These are phyloP conservation scores for Parnassius orleans DNA, from an alignment of 2,888 invertebrate genomes.

Conservation along the genomic window DNA sequence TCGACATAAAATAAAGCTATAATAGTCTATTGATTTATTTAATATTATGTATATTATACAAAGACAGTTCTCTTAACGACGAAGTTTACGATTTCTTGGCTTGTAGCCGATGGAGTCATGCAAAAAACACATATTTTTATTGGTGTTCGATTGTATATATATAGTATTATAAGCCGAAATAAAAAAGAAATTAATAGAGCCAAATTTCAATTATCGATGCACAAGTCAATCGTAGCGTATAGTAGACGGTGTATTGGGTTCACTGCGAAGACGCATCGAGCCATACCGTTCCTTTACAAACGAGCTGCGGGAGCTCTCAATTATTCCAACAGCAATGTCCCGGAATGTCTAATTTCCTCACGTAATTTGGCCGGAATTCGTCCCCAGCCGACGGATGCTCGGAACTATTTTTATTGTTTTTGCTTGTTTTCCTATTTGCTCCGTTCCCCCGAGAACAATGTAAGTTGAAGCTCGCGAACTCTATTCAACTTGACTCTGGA, in stretches of 20 bases:
- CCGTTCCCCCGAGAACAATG: conserved; percentile 68
- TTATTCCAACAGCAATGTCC: conserved; percentile 71
- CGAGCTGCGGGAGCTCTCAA: conserved; percentile 55
- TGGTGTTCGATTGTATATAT: no score
- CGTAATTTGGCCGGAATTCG: conserved; percentile 77
- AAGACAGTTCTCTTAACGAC: no score
- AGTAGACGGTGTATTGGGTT: conserved; percentile 9
- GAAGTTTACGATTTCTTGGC: no score
- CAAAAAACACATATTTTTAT: no score
- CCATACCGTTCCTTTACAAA: conserved; percentile 49
- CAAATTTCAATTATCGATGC: conserved; percentile 2
- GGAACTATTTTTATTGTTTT: conserved; percentile 77
- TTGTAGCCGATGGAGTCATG: no score
- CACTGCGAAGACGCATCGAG: conserved; percentile 32
- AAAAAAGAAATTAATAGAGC: not conserved
- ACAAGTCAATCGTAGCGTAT: conserved; percentile 10
- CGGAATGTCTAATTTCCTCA: conserved; percentile 80
- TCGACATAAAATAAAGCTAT: no score
- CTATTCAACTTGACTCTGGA: conserved; percentile 62
- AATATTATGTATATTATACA: no score
- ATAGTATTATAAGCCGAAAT: no score
- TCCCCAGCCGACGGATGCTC: conserved; percentile 67
- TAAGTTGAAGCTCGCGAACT: conserved; percentile 65
- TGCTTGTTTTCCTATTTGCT: conserved; percentile 76
- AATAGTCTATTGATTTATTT: no score